Percentiles rank a stretch among this genome's conserved stretches.
Conservation (phyloP, 2,797 vertebrate species). For the Dallia pectoralis region DNA sequence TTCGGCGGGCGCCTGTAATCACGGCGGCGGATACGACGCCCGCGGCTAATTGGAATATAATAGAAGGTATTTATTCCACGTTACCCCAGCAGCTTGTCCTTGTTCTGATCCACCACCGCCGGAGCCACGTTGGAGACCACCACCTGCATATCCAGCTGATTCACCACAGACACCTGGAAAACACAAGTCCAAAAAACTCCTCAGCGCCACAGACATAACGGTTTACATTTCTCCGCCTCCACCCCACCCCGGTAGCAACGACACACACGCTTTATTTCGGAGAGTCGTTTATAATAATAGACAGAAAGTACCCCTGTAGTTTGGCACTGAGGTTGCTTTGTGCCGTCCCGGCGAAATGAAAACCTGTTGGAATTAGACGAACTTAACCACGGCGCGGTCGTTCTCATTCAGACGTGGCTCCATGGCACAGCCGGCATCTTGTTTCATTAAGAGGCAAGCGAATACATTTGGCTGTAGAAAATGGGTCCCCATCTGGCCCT, state of each 20-base stretch:
- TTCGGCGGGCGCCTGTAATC: not conserved
- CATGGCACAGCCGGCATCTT: not conserved
- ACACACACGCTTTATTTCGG: not conserved
- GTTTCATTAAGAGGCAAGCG: conserved; percentile 29
- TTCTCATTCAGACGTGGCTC: not conserved
- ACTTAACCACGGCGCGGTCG: not conserved
- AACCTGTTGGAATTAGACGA: conserved; percentile 5
- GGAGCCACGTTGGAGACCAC: conserved; percentile 95
- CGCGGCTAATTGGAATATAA: not conserved
- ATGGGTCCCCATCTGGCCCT: not conserved
- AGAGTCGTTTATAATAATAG: not conserved
- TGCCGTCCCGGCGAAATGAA: conserved; percentile 14
- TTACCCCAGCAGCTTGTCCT: conserved; percentile 90
- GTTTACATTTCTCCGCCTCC: not conserved
- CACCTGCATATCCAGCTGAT: conserved; percentile 98
- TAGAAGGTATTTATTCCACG: not conserved
- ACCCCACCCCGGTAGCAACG: no score
- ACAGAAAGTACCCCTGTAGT: conserved; percentile 17
- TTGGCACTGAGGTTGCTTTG: conserved; percentile 27
- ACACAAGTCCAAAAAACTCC: not conserved
- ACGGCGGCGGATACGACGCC: not conserved
- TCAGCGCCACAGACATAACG: not conserved
- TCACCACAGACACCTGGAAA: conserved; percentile 93
- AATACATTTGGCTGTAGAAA: conserved; percentile 14
- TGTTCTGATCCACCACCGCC: conserved; percentile 93